phyloP scores from a whole-genome alignment of 1,140 invertebrate species.

The Calliopsis andreniformis region DNA sequence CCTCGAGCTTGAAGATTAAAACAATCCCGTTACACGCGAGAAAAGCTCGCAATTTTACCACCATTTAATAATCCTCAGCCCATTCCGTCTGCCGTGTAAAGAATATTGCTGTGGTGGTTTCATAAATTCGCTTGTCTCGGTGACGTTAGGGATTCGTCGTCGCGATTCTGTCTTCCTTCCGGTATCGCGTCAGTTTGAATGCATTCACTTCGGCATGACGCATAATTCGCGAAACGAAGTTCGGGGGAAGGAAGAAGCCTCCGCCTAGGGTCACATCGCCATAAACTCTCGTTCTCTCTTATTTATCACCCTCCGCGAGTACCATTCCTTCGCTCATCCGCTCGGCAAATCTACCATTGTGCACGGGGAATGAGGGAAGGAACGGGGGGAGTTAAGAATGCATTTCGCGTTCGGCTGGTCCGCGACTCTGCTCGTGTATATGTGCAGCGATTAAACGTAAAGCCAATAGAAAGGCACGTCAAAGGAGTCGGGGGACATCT shows the following conservation, averaged over 20 bases:
- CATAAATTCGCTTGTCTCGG: constrained; percentile 33
- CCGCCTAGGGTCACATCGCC: constrained; percentile 36
- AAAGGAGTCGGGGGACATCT: constrained; percentile 27
- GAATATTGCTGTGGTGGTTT: constrained; percentile 26
- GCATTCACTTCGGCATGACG: constrained; percentile 64
- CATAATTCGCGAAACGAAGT: constrained; percentile 70
- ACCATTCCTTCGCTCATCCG: constrained; percentile 54
- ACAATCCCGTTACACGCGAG: neutral
- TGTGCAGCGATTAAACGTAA: constrained; percentile 44
- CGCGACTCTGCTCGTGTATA: constrained; percentile 20
- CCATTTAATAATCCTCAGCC: neutral
- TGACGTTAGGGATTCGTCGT: constrained; percentile 30
- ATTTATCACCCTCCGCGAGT: constrained; percentile 60
- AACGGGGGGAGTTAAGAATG: constrained; percentile 57
- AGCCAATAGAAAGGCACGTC: constrained; percentile 41
- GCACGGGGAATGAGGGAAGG: neutral
- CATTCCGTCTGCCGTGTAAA: neutral
- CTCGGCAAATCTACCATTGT: constrained; percentile 41
- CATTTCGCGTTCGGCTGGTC: constrained; percentile 62
- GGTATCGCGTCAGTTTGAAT: constrained; percentile 62
- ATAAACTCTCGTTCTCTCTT: constrained; percentile 60
- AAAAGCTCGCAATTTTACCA: neutral
- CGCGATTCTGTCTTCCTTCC: constrained; percentile 47
- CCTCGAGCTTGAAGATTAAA: too few relatives aligned
- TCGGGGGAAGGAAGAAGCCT: constrained; percentile 56